Conservation (phyloP, 2,888 invertebrate species). For the Heliconius erato region DNA sequence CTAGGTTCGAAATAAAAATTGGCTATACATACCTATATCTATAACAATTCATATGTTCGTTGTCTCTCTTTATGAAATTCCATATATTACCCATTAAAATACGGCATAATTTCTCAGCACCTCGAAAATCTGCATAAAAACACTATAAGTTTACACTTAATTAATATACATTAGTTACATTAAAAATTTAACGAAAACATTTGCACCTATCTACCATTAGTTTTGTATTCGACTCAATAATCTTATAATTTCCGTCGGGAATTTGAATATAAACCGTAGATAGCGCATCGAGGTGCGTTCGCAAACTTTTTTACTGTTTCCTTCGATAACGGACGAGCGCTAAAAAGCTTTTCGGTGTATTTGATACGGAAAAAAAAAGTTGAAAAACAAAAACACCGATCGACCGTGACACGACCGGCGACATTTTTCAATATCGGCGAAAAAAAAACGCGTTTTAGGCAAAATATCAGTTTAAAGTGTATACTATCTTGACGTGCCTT, state of each 20-base stretch:
- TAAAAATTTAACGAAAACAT: slow-evolving; percentile 20
- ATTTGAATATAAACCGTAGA: slow-evolving; percentile 76
- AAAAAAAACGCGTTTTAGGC: slow-evolving; percentile 58
- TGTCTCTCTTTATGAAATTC: neutral
- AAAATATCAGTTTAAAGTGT: slow-evolving; percentile 58
- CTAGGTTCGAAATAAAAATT: neutral
- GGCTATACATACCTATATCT: neutral
- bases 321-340: slow-evolving; percentile 77
- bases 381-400: slow-evolving; percentile 62
- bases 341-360: slow-evolving; percentile 85
- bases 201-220: slow-evolving; percentile 2
- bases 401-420: slow-evolving; percentile 73
- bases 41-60: neutral
- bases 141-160: neutral
- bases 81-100: neutral
- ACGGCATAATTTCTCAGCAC: too few species aligned
- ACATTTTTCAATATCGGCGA: slow-evolving; percentile 79
- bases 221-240: slow-evolving; percentile 38
- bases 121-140: neutral
- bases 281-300: slow-evolving; percentile 59
- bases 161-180: neutral
- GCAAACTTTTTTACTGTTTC: slow-evolving; percentile 70
- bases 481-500: slow-evolving; percentile 57
- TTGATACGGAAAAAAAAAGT: slow-evolving; percentile 59
- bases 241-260: slow-evolving; percentile 55